Percentiles rank a stretch among this genome's conserved stretches.
Conservation (phyloP, 2,113 vertebrate genomes). For the Notothenia coriiceps region DNA sequence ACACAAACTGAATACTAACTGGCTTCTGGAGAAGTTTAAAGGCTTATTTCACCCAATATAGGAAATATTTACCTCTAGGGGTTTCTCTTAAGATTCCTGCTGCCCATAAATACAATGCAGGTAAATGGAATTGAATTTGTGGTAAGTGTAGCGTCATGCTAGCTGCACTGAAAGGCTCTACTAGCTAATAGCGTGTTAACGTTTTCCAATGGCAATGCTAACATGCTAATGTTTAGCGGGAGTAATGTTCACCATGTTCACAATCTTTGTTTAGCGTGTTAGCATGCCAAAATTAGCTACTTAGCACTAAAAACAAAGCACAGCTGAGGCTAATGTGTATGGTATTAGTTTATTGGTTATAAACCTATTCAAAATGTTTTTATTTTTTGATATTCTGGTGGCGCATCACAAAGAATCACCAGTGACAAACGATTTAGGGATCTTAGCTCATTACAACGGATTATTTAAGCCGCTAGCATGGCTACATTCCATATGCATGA, state of each 20-base stretch:
- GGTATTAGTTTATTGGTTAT: neutral
- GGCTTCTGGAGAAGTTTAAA: neutral
- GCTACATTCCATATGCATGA: neutral
- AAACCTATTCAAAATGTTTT: too few relatives aligned
- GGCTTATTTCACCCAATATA: conserved; percentile 12
- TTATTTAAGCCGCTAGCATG: neutral
- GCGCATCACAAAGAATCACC: neutral
- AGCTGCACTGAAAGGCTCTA: neutral
- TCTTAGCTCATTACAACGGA: neutral
- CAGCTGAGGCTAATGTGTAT: neutral
- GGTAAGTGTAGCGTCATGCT: neutral
- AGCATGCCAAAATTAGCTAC: neutral
- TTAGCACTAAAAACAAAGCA: neutral
- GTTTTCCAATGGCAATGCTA: neutral
- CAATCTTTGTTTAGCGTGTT: neutral
- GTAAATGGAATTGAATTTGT: neutral
- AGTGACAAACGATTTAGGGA: neutral
- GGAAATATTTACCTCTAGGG: neutral
- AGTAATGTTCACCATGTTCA: too few relatives aligned
- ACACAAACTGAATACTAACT: conserved; percentile 13
- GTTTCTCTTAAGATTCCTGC: neutral
- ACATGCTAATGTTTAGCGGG: neutral
- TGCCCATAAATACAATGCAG: neutral
- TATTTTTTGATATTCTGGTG: neutral
- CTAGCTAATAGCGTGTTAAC: neutral